Base-by-base conservation (phyloP, 2,113 vertebrate species). In the Orthonyx spaldingii region DNA sequence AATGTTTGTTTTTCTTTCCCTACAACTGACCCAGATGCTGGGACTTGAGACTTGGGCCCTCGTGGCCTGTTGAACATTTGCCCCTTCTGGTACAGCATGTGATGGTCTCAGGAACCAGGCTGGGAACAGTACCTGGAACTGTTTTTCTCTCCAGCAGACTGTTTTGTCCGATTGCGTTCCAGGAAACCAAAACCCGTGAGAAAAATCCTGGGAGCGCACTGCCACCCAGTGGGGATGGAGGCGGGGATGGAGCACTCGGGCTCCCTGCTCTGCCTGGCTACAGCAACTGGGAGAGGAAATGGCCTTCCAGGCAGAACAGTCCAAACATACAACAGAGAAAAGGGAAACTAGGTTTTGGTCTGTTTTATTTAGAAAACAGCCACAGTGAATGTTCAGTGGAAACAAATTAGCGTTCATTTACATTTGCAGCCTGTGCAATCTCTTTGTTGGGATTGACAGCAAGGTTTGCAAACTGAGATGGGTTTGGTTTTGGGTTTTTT, bases 331-430 rank as follows among this genome's bases (percentile, higher is more conserved):
- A 39, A 20, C 3, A 59, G 50, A 26, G 41, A 13, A 28, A 61
- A 59, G 37, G 33, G 42, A 80, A 80, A 39, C 21, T 1, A 33
- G n/a, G 7, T 17, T 86, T 83, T 49, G 35, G 35, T 65, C 42
- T 77, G 55, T 39, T 96, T 96, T 97, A 95, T 96, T 97, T 88
- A 30, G 59, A 78, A 90, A 94, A 92, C 59, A 86, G 64, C 85
- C 75, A 39, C 77, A 46, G 22, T 11, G 39, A 68, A 53, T 14
- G 53, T 59, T 76, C 59, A 21, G 35, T 39, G 47, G 75, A 44
- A 90, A 60, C 33, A 74, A 44, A 42, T 84, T 46, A 86, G 88
- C 39, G 10, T 83, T 84, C 41, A 9, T 56, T 69, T 44, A 2
- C 27, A 44, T 68, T 44, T 89, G 76, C 65, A 93, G 63, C 68